phyloP scores from a whole-genome alignment of 2,888 invertebrate genomes.

The Amphiduros pacificus region DNA sequence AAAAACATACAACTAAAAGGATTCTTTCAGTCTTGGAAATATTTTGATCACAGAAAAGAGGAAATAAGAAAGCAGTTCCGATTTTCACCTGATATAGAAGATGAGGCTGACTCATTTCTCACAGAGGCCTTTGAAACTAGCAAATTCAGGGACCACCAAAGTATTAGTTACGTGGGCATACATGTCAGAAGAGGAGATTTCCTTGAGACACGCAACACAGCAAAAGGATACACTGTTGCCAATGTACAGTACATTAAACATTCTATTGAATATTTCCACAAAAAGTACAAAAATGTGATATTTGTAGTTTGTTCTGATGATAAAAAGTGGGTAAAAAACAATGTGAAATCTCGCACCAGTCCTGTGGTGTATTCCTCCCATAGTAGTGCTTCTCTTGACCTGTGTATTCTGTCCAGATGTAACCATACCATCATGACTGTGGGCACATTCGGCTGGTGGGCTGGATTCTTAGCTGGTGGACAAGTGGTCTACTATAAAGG shows the following conservation, averaged over 20 bases:
- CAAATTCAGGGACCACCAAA: conserved; percentile 21
- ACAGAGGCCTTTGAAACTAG: conserved; percentile 19
- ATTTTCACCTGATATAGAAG: conserved; percentile 13
- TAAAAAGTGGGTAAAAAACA: conserved; percentile 20
- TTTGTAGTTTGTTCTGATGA: conserved; percentile 33
- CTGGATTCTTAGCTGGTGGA: conserved; percentile 31
- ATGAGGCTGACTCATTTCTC: conserved; percentile 18
- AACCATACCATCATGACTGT: conserved; percentile 34
- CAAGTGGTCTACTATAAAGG: conserved; percentile 27
- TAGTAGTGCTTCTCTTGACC: conserved; percentile 22
- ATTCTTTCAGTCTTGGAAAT: conserved; percentile 33
- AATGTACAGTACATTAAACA: conserved; percentile 20
- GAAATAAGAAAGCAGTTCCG: conserved; percentile 27
- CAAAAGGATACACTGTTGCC: conserved; percentile 29
- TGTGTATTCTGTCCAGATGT: conserved; percentile 28
- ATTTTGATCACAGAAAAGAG: conserved; percentile 30
- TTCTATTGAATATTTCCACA: conserved; percentile 28
- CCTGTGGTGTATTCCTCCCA: conserved; percentile 23
- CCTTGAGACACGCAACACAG: conserved; percentile 22
- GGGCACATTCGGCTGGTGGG: conserved; percentile 34
- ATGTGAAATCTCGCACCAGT: conserved; percentile 11
- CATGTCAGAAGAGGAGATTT: conserved; percentile 33
- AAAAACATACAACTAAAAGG: conserved; percentile 28
- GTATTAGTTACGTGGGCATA: conserved; percentile 23
- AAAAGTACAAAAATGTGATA: conserved; percentile 26